Conservation (phyloP, 2,888 invertebrate genomes). For the Cheilosia vernalis region DNA sequence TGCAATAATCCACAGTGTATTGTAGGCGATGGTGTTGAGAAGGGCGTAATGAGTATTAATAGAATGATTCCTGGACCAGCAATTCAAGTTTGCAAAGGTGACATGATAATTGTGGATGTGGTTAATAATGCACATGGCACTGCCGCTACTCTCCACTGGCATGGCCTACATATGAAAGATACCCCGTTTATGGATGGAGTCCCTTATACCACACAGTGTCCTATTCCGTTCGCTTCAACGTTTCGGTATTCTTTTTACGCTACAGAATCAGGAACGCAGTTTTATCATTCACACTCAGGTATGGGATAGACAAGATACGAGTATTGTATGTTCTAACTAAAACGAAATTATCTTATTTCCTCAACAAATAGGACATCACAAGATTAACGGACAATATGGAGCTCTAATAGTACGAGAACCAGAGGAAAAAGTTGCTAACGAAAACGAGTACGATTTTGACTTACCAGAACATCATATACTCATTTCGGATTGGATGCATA, state of each 20-base stretch:
- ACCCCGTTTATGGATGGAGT: conserved; percentile 94
- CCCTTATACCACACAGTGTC: conserved; percentile 92
- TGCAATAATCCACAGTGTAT: conserved; percentile 84
- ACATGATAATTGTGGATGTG: conserved; percentile 91
- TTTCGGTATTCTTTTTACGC: conserved; percentile 89
- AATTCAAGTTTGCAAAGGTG: conserved; percentile 90
- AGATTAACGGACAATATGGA: conserved; percentile 92
- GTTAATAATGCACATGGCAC: conserved; percentile 90
- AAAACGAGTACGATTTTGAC: conserved; percentile 89
- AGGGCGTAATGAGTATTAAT: conserved; percentile 84
- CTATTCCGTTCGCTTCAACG: conserved; percentile 88
- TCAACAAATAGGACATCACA: conserved; percentile 86
- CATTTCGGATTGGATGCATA: conserved; percentile 91
- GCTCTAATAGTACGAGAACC: conserved; percentile 89
- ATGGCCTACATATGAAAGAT: conserved; percentile 90
- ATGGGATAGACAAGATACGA: neutral
- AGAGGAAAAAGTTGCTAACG: conserved; percentile 85
- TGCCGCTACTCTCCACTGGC: conserved; percentile 94
- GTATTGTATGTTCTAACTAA: neutral
- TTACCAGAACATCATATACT: conserved; percentile 87
- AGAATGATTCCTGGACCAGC: conserved; percentile 84
- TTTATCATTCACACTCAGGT: conserved; percentile 89
- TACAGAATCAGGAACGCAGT: conserved; percentile 90
- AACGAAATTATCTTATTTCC: neutral
- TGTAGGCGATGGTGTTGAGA: conserved; percentile 84